phyloP scores from a whole-genome alignment of 2,888 invertebrate species.

The Hylaea fasciaria region DNA sequence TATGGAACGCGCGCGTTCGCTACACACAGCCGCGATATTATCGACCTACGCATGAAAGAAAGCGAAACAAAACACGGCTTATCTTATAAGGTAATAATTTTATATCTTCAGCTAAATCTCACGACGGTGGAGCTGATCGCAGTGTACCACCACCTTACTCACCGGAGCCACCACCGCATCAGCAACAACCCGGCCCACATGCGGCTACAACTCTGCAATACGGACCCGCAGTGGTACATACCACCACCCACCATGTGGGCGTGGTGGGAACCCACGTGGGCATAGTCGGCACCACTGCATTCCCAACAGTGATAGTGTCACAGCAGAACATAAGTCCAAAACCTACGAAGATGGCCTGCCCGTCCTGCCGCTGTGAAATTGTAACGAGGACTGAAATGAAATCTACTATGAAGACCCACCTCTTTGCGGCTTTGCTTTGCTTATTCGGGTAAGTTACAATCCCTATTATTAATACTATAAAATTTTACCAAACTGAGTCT shows the following conservation, averaged over 20 bases:
- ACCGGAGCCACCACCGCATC: no score
- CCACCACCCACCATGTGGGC: slow-evolving; percentile 6
- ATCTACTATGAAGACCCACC: slow-evolving; percentile 68
- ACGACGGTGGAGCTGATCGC: not conserved
- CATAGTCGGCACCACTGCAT: slow-evolving; percentile 3
- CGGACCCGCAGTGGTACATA: slow-evolving; percentile 1
- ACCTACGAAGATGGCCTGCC: slow-evolving; percentile 57
- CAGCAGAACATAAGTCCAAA: slow-evolving; percentile 44
- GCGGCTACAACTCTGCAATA: not conserved
- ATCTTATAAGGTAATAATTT: no score
- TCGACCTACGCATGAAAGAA: no score
- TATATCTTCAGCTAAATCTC: slow-evolving; percentile 8
- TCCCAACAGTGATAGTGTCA: slow-evolving; percentile 34
- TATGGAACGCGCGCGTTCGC: no score
- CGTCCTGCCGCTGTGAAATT: slow-evolving; percentile 66
- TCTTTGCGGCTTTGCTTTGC: slow-evolving; percentile 47
- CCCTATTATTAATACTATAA: not conserved
- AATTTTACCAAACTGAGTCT: not conserved
- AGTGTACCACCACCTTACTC: slow-evolving; percentile 15
- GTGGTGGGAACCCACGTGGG: slow-evolving; percentile 5
- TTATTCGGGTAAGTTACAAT: slow-evolving; percentile 15
- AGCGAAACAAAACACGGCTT: no score
- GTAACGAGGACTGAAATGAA: slow-evolving; percentile 65
- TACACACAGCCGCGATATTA: no score
- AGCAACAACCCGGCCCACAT: not conserved